Evolutionary conservation across 1,140 invertebrate species (phyloP).

Genomic region (Macrosteles quadrilineatus): DNA sequence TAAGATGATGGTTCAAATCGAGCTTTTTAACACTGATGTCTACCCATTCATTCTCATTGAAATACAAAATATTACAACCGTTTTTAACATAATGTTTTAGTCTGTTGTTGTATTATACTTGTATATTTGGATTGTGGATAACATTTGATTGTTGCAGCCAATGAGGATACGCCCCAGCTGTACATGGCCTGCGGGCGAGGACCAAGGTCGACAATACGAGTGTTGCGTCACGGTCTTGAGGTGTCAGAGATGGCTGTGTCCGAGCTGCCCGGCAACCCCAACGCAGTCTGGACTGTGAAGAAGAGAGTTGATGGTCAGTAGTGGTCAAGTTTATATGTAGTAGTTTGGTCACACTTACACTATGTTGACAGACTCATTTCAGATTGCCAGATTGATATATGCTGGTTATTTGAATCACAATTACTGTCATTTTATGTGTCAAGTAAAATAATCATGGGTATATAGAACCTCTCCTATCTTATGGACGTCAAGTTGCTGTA

Average conservation of each 20-base stretch:
- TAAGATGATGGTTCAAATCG: background rate
- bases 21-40: constrained; percentile 15
- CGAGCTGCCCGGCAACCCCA: constrained; percentile 97
- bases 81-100: no score
- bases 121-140: background rate
- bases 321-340: no score
- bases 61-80: no score
- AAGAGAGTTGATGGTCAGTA: constrained; percentile 89
- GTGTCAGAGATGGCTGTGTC: constrained; percentile 99
- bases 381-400: no score
- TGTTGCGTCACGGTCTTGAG: constrained; percentile 96
- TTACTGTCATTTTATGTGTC: no score
- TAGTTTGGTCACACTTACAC: background rate
- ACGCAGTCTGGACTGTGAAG: constrained; percentile 99
- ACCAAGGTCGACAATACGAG: constrained; percentile 87
- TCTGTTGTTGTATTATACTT: no score
- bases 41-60: no score
- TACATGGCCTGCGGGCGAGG: constrained; percentile 96
- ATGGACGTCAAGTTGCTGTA: no score
- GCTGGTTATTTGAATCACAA: no score
- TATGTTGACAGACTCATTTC: background rate
- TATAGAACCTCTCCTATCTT: no score
- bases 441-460: no score
- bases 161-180: constrained; percentile 98
- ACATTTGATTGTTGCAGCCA: constrained; percentile 59